Evolutionary conservation across 2,797 vertebrate species (phyloP).

Genomic region (Euthynnus affinis): DNA sequence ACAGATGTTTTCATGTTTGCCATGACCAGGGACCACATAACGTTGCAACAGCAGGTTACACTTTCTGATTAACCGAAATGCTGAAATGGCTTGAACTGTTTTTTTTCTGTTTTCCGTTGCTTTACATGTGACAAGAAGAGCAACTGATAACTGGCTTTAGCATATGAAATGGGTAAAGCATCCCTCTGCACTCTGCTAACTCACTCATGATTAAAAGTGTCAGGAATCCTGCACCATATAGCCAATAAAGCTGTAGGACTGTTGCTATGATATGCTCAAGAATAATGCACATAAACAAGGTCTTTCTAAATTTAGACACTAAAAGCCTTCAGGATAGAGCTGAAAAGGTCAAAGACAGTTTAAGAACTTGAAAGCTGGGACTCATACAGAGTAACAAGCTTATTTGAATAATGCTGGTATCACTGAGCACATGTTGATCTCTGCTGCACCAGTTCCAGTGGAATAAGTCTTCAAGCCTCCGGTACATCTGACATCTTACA

Average conservation of each 20-base stretch:
- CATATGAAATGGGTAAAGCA: no score
- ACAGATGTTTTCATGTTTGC: no score
- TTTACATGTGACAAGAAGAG: no score
- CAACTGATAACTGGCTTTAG: no score
- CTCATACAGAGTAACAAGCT: neutral
- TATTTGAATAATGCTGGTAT: constrained; percentile 27
- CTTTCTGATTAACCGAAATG: no score
- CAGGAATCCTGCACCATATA: constrained; percentile 2
- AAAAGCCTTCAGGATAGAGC: constrained; percentile 20
- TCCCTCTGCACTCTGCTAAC: no score
- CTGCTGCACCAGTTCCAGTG: neutral
- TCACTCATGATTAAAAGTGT: no score
- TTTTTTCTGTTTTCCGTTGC: no score
- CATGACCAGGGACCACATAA: no score
- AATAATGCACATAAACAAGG: neutral
- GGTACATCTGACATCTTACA: neutral
- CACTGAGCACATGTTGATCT: constrained; percentile 24
- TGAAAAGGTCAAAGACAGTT: constrained; percentile 46
- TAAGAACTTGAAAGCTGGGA: constrained; percentile 22
- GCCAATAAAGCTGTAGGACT: neutral
- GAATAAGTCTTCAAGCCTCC: neutral
- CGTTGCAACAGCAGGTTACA: no score
- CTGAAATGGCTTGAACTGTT: no score
- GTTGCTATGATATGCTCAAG: neutral
- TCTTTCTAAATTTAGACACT: constrained; percentile 7